phyloP scores from a whole-genome alignment of 1,140 invertebrate species.

The Muscidifurax raptorellus region DNA sequence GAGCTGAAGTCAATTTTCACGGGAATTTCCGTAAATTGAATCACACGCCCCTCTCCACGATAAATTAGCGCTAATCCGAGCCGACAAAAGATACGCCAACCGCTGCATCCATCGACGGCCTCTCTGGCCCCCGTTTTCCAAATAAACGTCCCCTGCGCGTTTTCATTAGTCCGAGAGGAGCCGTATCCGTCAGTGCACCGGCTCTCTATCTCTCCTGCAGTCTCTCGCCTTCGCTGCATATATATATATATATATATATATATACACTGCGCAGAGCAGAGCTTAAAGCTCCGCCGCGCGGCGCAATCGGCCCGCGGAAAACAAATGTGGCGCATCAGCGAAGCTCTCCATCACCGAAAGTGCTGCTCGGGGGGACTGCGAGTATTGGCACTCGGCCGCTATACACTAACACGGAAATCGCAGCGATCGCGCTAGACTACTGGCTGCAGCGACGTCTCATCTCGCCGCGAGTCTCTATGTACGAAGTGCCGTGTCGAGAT shows the following conservation, averaged over 20 bases:
- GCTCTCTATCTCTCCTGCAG: background rate
- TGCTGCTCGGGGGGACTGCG: background rate
- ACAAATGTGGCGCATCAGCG: constrained; percentile 63
- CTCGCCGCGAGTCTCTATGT: too few species aligned
- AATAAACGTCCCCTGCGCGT: constrained; percentile 44
- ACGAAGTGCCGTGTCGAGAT: background rate
- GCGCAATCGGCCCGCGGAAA: constrained; percentile 57
- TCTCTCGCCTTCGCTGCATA: constrained; percentile 18
- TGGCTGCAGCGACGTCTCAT: too few species aligned
- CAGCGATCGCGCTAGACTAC: background rate
- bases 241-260: background rate
- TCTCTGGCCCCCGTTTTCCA: background rate
- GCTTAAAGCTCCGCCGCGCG: constrained; percentile 12
- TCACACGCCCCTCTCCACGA: background rate
- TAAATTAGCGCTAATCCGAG: background rate
- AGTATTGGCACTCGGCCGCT: background rate
- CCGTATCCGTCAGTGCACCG: constrained; percentile 51
- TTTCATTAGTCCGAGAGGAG: constrained; percentile 58
- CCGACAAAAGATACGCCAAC: background rate
- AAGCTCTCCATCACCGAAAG: constrained; percentile 54
- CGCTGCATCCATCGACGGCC: background rate
- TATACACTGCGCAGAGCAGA: constrained; percentile 51
- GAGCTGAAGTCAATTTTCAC: too few species aligned
- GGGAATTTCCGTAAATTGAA: background rate
- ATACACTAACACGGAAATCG: background rate